Base-by-base conservation (phyloP, 1,140 invertebrate species). In the Aphis gossypii region DNA sequence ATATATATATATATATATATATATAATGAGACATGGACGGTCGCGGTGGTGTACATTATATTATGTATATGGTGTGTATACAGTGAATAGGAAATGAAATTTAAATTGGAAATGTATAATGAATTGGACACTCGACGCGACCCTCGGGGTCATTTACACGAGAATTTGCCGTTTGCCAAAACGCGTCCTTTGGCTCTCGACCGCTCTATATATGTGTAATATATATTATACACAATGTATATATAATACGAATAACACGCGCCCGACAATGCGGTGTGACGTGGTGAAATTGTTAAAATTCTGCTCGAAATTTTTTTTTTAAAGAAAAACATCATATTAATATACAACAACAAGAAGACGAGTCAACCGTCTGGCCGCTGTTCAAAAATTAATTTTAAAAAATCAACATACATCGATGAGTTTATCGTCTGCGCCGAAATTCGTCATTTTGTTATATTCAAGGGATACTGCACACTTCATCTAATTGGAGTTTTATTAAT, bases 41-140 rank as follows among this genome's bases (percentile, higher is more conserved):
- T n/a, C 4, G 1, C 60, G 60, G n/a, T 76, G 60, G 60, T n/a
- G n/a, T 76, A 76, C 30, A 76, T 68, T 60, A 68, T 11, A n/a
- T n/a, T n/a, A 35, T 76, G 60, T 76, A 68, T 18, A 68, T 68
- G 30, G 60, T 60, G 60, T n/a, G 30, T 68, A 68, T 68, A n/a
- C 60, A n/a, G 60, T n/a, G 60, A 76, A 30, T 86, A 46, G 84
- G 84, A 86, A 87, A 87, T 87, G 25, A 87, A 87, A 87, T 87
- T 87, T 87, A 20, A 87, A 87, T 87, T n/a, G 44, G 86, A 87
- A 87, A 87, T n/a, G 86, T 87, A 46, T 84, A 86, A 87, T 87
- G 84, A 87, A 48, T 87, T 87, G 84, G 25, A 86, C 84, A 46
- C 84, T 86, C 30, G 38, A 86, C 41, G n/a, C 60, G 84, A 86